Conservation (phyloP, 2,797 vertebrate species). For the Scleropages formosus region DNA sequence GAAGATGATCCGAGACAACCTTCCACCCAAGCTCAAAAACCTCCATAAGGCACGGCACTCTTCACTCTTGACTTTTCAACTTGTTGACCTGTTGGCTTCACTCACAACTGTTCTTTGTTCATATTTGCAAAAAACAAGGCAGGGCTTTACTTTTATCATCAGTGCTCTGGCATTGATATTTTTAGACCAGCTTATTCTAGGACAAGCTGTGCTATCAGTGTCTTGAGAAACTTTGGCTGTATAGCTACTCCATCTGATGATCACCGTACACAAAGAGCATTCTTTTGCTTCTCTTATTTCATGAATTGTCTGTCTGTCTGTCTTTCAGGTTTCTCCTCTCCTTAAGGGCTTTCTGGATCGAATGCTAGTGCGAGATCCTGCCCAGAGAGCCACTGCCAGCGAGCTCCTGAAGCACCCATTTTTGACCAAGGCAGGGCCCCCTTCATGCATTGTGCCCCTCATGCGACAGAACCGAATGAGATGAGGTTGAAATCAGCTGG, state of each 20-base stretch:
- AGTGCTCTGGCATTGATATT: too few species aligned
- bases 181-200: too few species aligned
- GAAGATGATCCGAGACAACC: slow-evolving; percentile 97
- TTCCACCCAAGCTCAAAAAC: slow-evolving; percentile 91
- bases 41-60: slow-evolving; percentile 79
- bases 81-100: too few species aligned
- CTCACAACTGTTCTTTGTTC: too few species aligned
- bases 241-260: too few species aligned
- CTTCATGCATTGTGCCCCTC: slow-evolving; percentile 89
- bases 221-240: too few species aligned
- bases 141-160: too few species aligned
- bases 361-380: slow-evolving; percentile 84
- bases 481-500: slow-evolving; percentile 62
- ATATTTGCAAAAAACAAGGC: too few species aligned
- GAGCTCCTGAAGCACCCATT: slow-evolving; percentile 91
- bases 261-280: too few species aligned
- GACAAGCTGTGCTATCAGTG: too few species aligned
- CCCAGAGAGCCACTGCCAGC: slow-evolving; percentile 78
- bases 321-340: slow-evolving; percentile 79
- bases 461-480: slow-evolving; percentile 90
- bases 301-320: neutral
- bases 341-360: slow-evolving; percentile 91
- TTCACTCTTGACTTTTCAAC: neutral
- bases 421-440: slow-evolving; percentile 80
- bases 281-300: neutral